Evolutionary conservation across 1,140 invertebrate genomes (phyloP), one percentile per base, ranked within the genome.

Genomic region (Drosophila saltans): DNA sequence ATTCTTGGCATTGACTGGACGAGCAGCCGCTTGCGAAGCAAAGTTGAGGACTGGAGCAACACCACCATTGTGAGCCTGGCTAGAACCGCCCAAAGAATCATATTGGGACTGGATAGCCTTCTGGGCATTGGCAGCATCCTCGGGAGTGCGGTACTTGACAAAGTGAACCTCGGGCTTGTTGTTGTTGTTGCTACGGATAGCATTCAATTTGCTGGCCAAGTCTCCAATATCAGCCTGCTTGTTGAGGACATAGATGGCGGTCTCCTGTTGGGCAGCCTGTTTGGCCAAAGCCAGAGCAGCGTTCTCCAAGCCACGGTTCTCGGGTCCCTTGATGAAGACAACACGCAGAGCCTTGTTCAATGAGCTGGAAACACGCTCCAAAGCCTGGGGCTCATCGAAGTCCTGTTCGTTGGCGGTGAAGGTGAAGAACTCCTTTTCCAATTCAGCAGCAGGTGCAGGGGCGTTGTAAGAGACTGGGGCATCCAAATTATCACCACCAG

Each of bases 111-210:
- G 84, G 60, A 88, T 88, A 43, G 81, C 79, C 33, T 69, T 71
- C 72, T 88, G 84, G 11, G 84, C 84, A 39, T 88, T 82, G 61
- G 77, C 76, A 62, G 84, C 84, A 28, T 88, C 84, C 63, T 88
- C 79, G 2, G 41, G 76, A 5, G 83, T 88, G 52, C 83, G 76
- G 69, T 86, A 90, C 72, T 91, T 91, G 76, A 91, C 86, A 60
- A 91, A 91, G 70, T 90, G 89, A 8, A 91, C 81, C 63, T 88
- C 83, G 60, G 90, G 90, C 69, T 86, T 89, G 71, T 89, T 78
- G 75, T 80, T 82, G 75, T 67, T 86, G 67, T 80, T 77, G 77
- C 66, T 80, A 61, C 73, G 74, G 69, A 90, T 76, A 57, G 81
- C 66, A 24, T 90, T 83, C 55, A 91, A 16, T 63, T 90, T 90